Conservation (phyloP, 2,888 invertebrate species). For the Megaustenia siamemsis region DNA sequence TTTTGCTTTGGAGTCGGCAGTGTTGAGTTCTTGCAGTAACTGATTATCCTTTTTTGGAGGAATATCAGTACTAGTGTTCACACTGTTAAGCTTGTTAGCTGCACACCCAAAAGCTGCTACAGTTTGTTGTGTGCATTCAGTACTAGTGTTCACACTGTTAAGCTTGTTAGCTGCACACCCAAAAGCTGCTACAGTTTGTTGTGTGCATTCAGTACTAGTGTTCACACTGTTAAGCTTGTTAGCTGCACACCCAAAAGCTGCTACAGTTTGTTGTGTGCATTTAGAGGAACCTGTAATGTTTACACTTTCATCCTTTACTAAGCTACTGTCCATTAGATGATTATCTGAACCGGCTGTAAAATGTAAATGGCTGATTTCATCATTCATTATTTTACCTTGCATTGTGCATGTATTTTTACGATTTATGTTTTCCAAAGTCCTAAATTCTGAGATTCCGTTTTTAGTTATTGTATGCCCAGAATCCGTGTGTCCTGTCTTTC, state of each 20-base stretch:
- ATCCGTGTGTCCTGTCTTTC: neutral
- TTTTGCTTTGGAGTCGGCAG: neutral
- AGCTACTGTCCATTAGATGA: neutral
- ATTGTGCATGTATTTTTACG: no score
- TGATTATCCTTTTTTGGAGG: neutral
- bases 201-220: neutral
- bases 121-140: neutral
- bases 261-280: neutral
- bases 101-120: neutral
- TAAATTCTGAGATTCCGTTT: neutral
- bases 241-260: neutral
- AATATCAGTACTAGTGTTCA: neutral
- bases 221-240: neutral
- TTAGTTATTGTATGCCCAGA: neutral
- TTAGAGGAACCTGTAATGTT: neutral
- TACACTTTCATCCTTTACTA: neutral
- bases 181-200: neutral
- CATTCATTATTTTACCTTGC: no score
- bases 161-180: neutral
- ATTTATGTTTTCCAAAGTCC: no score
- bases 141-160: neutral
- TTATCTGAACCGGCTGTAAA: neutral
- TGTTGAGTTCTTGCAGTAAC: neutral
- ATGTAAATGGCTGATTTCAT: no score
- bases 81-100: neutral